A percentile compares a stretch with the other conserved stretches of the same genome.
phyloP scores from a whole-genome alignment of 2,888 invertebrate species.

The Lycaena phlaeas region DNA sequence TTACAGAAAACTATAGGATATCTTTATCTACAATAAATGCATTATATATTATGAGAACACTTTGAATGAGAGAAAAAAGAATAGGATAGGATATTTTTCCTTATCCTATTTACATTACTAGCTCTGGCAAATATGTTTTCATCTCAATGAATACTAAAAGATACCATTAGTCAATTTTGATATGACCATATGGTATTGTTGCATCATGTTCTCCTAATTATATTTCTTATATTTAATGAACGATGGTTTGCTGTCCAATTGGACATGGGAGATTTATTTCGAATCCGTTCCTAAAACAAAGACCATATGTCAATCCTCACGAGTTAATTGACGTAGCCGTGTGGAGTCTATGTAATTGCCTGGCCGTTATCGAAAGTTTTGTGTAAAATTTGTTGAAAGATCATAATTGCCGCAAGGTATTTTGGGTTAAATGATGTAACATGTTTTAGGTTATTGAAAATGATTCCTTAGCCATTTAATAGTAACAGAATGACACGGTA shows the following conservation, averaged over 20 bases:
- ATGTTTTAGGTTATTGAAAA: too few species aligned
- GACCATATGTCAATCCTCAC: conserved; percentile 52
- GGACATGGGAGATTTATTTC: conserved; percentile 41
- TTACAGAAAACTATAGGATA: too few species aligned
- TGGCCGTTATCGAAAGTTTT: conserved; percentile 17
- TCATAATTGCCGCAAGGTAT: conserved; percentile 12
- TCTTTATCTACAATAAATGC: too few species aligned
- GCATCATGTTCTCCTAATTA: conserved; percentile 12
- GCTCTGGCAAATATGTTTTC: not conserved
- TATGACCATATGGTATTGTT: not conserved
- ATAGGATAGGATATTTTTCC: too few species aligned
- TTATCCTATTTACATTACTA: too few species aligned
- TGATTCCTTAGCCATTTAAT: too few species aligned
- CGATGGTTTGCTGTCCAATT: conserved; percentile 7
- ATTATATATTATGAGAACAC: too few species aligned
- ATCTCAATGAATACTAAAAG: not conserved
- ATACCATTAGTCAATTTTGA: too few species aligned
- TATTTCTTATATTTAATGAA: conserved; percentile 27
- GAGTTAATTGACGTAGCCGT: conserved; percentile 38
- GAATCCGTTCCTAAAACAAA: conserved; percentile 32
- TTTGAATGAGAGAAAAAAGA: too few species aligned
- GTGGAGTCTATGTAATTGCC: conserved; percentile 20
- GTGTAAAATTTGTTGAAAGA: conserved; percentile 26
- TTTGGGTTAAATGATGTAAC: too few species aligned
- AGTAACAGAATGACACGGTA: too few species aligned